Evolutionary conservation across 1,140 invertebrate genomes (phyloP), one percentile per base, ranked within the genome.

Genomic region (Chionoecetes opilio): DNA sequence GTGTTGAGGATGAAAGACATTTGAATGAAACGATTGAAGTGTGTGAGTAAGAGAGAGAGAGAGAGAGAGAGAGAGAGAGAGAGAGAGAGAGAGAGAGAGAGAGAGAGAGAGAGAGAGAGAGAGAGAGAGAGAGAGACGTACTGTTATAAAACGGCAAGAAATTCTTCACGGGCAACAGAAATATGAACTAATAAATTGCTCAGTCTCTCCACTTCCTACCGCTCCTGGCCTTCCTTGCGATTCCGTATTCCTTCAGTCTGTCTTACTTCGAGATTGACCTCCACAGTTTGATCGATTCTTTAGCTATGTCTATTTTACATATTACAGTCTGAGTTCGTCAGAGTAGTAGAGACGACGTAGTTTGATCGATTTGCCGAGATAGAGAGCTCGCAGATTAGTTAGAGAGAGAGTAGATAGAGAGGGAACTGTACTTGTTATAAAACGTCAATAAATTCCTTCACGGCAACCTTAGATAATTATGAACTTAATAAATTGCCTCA

Each of bases 401-500:
- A n/a, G 26, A 75, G n/a, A 21, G n/a, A n/a, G 63, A 75, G 53
- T 9, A 75, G 53, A 21, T 14, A 21, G 53, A 75, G 53, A 21
- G 26, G 53, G 53, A 75, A 21, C 8, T 17, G 35, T 8, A 2
- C 5, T 11, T 38, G 9, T n/a, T 86, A 32, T 87, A 35, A 17
- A 5, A 26, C n/a, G 85, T 75, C 63, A 26, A 75, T 75, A 75
- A 3, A 75, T 75, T 75, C 63, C 63, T 75, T n/a, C 63, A 75
- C n/a, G 63, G n/a, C 21, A n/a, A n/a, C n/a, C 63, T n/a, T 3
- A n/a, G 63, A n/a, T 75, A 75, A 34, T 86, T 86, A 86, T 86
- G 21, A 34, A 86, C 84, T 38, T 34, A 86, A 38, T 34, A 86
- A 26, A 86, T 86, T 31, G 84, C n/a, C 11, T 34, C 88, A 75